Evolutionary conservation across 2,888 invertebrate species (phyloP).

Genomic region (Drosophila yooni): DNA sequence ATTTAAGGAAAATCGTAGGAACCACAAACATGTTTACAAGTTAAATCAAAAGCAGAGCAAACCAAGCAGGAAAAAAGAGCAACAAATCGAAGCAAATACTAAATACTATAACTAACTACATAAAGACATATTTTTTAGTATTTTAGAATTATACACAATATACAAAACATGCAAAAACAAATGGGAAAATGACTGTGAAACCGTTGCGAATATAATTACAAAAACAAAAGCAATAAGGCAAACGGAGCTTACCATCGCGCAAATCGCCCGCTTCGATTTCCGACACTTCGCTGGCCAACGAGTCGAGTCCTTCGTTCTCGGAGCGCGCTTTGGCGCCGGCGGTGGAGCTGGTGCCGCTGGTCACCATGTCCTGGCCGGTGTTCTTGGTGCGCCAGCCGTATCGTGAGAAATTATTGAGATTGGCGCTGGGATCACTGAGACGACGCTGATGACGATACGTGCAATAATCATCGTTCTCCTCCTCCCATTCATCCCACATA

Average conservation of each 20-base stretch:
- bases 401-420: slow-evolving; percentile 93
- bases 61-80: slow-evolving; percentile 43
- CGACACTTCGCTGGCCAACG: slow-evolving; percentile 92
- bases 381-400: slow-evolving; percentile 91
- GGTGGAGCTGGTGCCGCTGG: slow-evolving; percentile 86
- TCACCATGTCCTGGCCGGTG: slow-evolving; percentile 86
- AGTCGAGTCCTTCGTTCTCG: slow-evolving; percentile 96
- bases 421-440: slow-evolving; percentile 97
- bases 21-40: slow-evolving; percentile 74
- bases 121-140: neutral
- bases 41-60: slow-evolving; percentile 49
- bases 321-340: slow-evolving; percentile 92
- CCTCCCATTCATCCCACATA: slow-evolving; percentile 96
- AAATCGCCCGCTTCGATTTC: slow-evolving; percentile 98
- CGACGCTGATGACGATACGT: slow-evolving; percentile 91
- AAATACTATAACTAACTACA: slow-evolving; percentile 10
- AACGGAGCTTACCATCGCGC: slow-evolving; percentile 89
- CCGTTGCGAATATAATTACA: slow-evolving; percentile 2
- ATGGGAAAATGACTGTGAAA: slow-evolving; percentile 9
- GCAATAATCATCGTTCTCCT: slow-evolving; percentile 93
- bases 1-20: slow-evolving; percentile 62
- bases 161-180: slow-evolving; percentile 43
- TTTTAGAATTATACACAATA: slow-evolving; percentile 3
- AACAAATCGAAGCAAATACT: slow-evolving; percentile 26
- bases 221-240: slow-evolving; percentile 7